Base-by-base conservation (phyloP, 2,888 invertebrate genomes). In the Caenorhabditis sulstoni region DNA sequence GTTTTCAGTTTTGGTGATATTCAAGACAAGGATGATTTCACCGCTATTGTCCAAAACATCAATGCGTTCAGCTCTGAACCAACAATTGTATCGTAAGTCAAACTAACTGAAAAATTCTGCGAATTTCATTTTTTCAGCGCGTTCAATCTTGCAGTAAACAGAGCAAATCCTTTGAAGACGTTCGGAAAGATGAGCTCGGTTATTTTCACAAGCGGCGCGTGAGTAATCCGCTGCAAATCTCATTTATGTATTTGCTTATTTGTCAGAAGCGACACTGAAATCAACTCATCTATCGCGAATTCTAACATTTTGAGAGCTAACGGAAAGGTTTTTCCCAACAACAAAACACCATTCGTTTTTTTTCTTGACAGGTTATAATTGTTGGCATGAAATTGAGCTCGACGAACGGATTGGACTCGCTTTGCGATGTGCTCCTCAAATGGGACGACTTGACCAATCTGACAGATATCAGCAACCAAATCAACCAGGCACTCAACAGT, bases 181-280 rank as follows among this genome's bases (percentile, higher is more conserved):
- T 70, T 59, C 44, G 77, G 77, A 18, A 65, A 61, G 35, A 64
- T 70, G 65, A 65, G 65, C 29, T 52, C 70, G 0, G 47, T 77
- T 14, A 70, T 77, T 49, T 77, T 77, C 58, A 77, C 77, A 8
- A 70, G 47, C 44, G 70, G 65, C 52, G 62, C 70, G 77, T 77
- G 20, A 59, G 67, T 68, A 62, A 20, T 41, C 41, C 23, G 7
- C n/a, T 22, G 8, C 1, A 16, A 12, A 35, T 2, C 23, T 35
- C 35, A n/a, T 16, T 22, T 35, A 16, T 7, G 49, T 18, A 39
- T 11, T 23, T 11, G 18, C n/a, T 16, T 9, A 0, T 16, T 58
- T 49, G 64, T 58, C 22, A 77, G 77, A 44, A 61, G 61, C 9
- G 41, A 58, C 20, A 59, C 49, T n/a, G 70, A 77, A 16, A 37